Percentiles rank a stretch among this genome's conserved stretches.
Conservation (phyloP, 1,140 invertebrate species). For the Steinernema feltiae region DNA sequence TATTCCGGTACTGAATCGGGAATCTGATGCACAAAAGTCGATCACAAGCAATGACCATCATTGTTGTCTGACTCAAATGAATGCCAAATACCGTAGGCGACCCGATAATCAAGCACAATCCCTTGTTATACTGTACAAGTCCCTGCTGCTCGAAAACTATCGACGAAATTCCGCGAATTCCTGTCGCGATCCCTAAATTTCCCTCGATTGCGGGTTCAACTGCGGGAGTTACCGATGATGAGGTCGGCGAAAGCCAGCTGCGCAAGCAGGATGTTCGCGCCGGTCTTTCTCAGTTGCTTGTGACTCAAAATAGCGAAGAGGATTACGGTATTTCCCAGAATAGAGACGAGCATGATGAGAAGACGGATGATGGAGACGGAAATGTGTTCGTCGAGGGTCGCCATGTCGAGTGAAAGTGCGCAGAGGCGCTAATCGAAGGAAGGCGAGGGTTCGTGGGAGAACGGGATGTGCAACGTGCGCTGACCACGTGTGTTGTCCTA, state of each 20-base stretch:
- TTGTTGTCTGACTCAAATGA: slow-evolving; percentile 3
- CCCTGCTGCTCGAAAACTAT: not conserved
- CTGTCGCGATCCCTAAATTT: not conserved
- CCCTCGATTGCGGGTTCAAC: not conserved
- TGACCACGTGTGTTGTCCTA: too few relatives aligned
- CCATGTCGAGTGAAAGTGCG: not conserved
- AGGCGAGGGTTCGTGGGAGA: too few relatives aligned
- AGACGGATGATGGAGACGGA: not conserved
- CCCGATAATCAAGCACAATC: not conserved
- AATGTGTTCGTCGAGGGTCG: not conserved
- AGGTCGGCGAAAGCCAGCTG: not conserved
- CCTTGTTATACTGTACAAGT: not conserved
- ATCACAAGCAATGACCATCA: not conserved
- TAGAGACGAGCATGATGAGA: not conserved
- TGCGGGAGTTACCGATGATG: not conserved
- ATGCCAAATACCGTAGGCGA: not conserved
- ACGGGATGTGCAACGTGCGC: too few relatives aligned
- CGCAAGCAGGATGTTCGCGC: not conserved
- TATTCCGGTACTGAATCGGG: not conserved
- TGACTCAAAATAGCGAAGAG: not conserved
- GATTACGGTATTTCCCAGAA: not conserved
- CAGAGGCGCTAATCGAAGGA: too few relatives aligned
- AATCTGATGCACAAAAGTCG: not conserved
- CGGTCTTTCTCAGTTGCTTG: not conserved
- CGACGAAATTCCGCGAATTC: not conserved